Base-by-base conservation (phyloP, 2,113 vertebrate genomes). In the Hemibates koningsi region DNA sequence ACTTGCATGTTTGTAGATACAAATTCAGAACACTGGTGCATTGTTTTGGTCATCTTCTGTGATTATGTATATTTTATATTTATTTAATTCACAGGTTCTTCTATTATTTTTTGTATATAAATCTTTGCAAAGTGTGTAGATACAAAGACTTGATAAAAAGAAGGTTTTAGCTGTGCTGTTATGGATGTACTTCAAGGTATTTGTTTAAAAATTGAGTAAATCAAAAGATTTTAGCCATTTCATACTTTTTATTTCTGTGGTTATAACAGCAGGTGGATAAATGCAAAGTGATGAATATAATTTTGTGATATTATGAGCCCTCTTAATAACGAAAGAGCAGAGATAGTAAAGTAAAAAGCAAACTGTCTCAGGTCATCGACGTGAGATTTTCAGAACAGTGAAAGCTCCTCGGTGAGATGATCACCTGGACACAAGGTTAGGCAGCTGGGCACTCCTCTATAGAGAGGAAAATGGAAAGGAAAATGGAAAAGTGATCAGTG, bases 41-140 rank as follows among this genome's bases (percentile, higher is more conserved):
- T n/a, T 66, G 19, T 66, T 66, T 38, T n/a, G 61, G 61, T 66
- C 34, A 66, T 66, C 6, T n/a, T 66, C 61, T 66, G 4, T 66
- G 34, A 89, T 94, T 89, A 91, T 95, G 94, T 93, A 91, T 93
- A 89, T 94, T 90, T 95, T 94, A 94, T 96, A 96, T 96, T 96
- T 96, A 95, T 96, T 96, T 96, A 94, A 95, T 95, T 96, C 96
- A 98, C 97, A 97, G 54, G 2, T 56, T 57, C 12, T 27, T 98
- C 98, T 98, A 97, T 99, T 98, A 98, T 98, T 98, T 97, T 98
- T 98, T 45, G 21, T 73, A 45, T 45, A 10, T 27, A 16, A 45
- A 73, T 73, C 41, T 73, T 27, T 45, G 8, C 66, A 73, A 68
- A 41, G 5, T 45, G 5, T 73, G 68, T 17, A 27, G 21, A 73